Evolutionary conservation across 2,888 invertebrate species (phyloP).

Genomic region (Dimorphilus gyrociliatus): DNA sequence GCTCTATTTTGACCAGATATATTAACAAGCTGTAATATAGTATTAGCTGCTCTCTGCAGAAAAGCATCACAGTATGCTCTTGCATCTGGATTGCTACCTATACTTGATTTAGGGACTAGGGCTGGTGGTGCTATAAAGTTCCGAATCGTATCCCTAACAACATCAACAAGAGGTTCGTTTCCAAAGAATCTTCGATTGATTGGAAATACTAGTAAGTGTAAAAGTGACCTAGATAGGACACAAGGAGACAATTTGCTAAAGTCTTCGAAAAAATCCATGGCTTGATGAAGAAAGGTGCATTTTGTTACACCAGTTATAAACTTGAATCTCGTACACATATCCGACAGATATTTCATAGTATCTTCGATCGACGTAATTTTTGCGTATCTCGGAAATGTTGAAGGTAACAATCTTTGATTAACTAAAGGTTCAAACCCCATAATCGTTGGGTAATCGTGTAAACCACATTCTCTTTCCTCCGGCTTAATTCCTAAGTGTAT

Average conservation of each 20-base stretch:
- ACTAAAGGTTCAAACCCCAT: constrained; percentile 88
- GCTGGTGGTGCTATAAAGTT: constrained; percentile 77
- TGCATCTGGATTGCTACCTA: constrained; percentile 54
- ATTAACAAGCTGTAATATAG: constrained; percentile 61
- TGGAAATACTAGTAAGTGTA: constrained; percentile 43
- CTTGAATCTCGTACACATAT: constrained; percentile 52
- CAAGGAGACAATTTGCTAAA: constrained; percentile 76
- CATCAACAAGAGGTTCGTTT: constrained; percentile 52
- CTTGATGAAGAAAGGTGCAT: constrained; percentile 21
- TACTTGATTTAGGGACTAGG: constrained; percentile 49
- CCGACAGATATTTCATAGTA: constrained; percentile 62
- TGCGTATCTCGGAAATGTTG: constrained; percentile 90
- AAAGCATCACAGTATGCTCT: constrained; percentile 77
- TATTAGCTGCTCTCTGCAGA: constrained; percentile 64
- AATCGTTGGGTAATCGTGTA: constrained; percentile 29
- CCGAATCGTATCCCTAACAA: constrained; percentile 66
- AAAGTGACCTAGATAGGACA: constrained; percentile 72
- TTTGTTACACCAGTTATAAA: constrained; percentile 22
- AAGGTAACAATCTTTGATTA: constrained; percentile 85
- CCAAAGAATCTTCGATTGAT: constrained; percentile 42
- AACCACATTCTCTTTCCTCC: background rate
- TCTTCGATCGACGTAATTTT: constrained; percentile 52
- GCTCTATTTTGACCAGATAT: constrained; percentile 88
- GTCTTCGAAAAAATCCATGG: constrained; percentile 67
- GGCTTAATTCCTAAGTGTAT: background rate